phyloP scores from a whole-genome alignment of 2,888 invertebrate genomes.

The Erebia palarica region DNA sequence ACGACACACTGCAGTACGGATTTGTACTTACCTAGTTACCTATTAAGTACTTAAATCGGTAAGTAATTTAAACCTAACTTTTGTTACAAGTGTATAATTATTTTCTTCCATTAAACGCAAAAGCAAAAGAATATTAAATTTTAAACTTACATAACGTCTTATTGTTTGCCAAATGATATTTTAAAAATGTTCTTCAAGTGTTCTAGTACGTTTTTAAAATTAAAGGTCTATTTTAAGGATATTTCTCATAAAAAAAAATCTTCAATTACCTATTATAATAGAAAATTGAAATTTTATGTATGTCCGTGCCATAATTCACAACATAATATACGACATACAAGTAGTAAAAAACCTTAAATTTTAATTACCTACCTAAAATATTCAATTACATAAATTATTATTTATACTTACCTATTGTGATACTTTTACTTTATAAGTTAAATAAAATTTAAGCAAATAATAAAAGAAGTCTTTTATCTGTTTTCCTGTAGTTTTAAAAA shows the following conservation, averaged over 20 bases:
- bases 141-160: not conserved
- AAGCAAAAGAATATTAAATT: not conserved
- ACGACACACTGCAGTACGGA: not conserved
- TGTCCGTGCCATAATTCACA: constrained; percentile 18
- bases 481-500: too few relatives aligned
- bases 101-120: not conserved
- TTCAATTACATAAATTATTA: constrained; percentile 8
- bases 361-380: not conserved
- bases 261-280: not conserved
- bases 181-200: constrained; percentile 2
- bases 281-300: not conserved
- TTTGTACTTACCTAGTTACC: not conserved
- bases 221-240: not conserved
- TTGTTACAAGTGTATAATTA: not conserved
- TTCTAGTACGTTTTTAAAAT: not conserved
- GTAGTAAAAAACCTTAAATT: constrained; percentile 1
- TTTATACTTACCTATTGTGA: not conserved
- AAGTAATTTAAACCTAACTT: not conserved
- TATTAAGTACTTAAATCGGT: not conserved
- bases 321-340: constrained; percentile 5
- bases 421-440: not conserved
- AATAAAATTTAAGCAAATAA: constrained; percentile 5
- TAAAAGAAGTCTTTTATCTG: too few relatives aligned
- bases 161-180: constrained; percentile 10
- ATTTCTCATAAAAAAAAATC: not conserved